Percentiles rank a stretch among this genome's conserved stretches.
Conservation (phyloP, 1,140 invertebrate species). For the Lamellibrachia luymesi region DNA sequence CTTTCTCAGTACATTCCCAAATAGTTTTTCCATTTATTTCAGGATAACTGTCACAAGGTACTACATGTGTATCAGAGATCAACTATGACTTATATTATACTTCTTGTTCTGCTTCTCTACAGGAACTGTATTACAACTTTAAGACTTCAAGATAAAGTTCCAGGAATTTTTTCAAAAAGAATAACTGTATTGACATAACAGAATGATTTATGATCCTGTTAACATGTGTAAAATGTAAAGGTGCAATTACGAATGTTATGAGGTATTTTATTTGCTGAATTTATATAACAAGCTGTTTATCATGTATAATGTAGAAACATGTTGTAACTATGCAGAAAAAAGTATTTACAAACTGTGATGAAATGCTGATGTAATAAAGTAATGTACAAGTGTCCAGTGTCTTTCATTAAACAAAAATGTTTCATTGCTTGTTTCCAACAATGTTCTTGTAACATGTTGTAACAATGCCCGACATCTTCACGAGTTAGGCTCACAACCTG, state of each 20-base stretch:
- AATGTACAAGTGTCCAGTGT: background rate
- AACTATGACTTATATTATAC: background rate
- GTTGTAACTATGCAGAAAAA: background rate
- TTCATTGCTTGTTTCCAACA: background rate
- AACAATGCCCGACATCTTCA: no score
- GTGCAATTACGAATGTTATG: background rate
- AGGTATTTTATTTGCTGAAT: background rate
- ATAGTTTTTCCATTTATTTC: no score
- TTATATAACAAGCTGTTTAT: background rate
- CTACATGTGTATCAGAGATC: no score
- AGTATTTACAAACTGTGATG: background rate
- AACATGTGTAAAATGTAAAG: background rate
- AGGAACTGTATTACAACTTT: background rate
- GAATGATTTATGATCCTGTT: background rate
- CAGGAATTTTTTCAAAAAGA: background rate
- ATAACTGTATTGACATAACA: background rate
- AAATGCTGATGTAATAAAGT: background rate
- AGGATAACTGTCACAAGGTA: no score
- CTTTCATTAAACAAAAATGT: background rate
- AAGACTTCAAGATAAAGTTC: background rate
- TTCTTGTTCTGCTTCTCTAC: background rate
- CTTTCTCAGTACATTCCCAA: no score
- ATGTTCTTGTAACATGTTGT: no score
- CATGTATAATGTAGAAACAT: background rate
- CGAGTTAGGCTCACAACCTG: no score